Evolutionary conservation across 1,140 invertebrate genomes (phyloP), one percentile per base, ranked within the genome.

Genomic region (Hesperophylax magnus): DNA sequence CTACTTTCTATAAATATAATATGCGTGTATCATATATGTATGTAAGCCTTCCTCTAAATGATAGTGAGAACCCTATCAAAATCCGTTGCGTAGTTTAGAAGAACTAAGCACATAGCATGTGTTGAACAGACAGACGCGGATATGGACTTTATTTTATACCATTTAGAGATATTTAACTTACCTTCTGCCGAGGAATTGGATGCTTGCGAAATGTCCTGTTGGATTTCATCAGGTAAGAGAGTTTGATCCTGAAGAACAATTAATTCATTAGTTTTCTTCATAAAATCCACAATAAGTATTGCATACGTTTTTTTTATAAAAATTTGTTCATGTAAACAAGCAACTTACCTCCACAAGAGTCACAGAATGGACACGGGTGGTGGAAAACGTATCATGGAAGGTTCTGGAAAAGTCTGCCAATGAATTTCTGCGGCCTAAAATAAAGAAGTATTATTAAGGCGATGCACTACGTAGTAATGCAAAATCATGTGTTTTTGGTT

Each of bases 381-480:
- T 54, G 0, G 69, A 72, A 18, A 72, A 72, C 27, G 52, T 47
- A 22, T 52, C 20, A 52, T 47, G 18, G 18, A 71, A 71, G 17
- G 39, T 53, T 22, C 17, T 53, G 18, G 69, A 72, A 72, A 54
- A 72, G 17, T 72, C 69, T 24, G 20, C 69, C 15, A 54, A 56
- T 6, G 69, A 72, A 22, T 72, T 54, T 24, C 69, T 72, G 14
- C 52, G 69, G 15, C 87, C 88, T 87, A 88, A 88, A 89, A 88
- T 88, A 88, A 54, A 31, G 4, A 47, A 61, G 20, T 61, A 61
- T 61, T 5, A 61, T 61, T 47, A 47, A 58, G n/a, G n/a, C n/a
- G n/a, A n/a, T n/a, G n/a, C n/a, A n/a, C n/a, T n/a, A n/a, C n/a
- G n/a, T n/a, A n/a, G n/a, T n/a, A n/a, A n/a, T n/a, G n/a, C n/a